Evolutionary conservation across 2,113 vertebrate genomes (phyloP), one percentile per base, ranked within the genome.

Genomic region (Noturus placidus): DNA sequence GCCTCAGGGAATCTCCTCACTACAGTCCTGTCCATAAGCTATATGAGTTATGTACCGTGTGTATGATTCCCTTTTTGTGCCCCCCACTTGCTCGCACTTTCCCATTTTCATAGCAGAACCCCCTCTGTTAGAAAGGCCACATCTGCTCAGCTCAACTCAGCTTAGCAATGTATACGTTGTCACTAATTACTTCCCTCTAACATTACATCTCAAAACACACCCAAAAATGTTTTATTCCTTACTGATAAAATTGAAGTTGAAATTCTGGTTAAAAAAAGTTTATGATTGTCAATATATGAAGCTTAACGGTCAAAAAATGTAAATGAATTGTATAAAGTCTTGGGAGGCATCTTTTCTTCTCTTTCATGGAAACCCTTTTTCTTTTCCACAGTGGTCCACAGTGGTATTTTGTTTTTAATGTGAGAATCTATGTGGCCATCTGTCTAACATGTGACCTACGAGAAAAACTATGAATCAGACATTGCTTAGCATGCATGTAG

Each of bases 31-130:
- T 85, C 90, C 69, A 65, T 20, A 59, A 54, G 79, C 25, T 22
- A 80, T 63, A 11, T 86, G 77, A 87, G 46, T 89, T 91, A 85
- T 89, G 84, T 82, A 56, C 30, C 38, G 22, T 79, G 84, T 72
- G 84, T 86, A 52, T 83, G 59, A 86, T 82, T 86, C 33, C 79
- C 35, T 83, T 59, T 22, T 38, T 11, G 50, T 67, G 19, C 25
- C 52, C n/a, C 65, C 11, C 46, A 33, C 30, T 46, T 10, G 27
- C n/a, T 63, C 85, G 59, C 57, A 57, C 33, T 8, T 63, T 13
- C 4, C 65, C 52, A 46, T n/a, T 52, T 38, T 74, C 81, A 81
- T 46, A 82, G 77, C 50, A 87, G 54, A 77, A 59, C 57, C 85
- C 83, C 80, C 83, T 74, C 79, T 80, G 72, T 82, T 88, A 72